Evolutionary conservation across 2,113 vertebrate genomes (phyloP).

Genomic region (Nycticorax nycticorax): DNA sequence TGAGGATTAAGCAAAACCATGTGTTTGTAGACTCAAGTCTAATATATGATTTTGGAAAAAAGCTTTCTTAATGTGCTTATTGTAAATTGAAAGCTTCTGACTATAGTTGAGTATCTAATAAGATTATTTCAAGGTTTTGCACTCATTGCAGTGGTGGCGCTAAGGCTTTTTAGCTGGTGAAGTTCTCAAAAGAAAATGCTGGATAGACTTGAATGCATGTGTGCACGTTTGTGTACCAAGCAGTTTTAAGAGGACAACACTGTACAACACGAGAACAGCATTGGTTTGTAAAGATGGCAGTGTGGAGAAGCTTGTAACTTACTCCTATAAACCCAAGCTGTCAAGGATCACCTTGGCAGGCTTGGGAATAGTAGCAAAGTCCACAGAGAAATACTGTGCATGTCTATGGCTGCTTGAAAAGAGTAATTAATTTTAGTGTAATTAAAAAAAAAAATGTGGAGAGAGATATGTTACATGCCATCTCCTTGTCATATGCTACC

Average conservation of each 20-base stretch:
- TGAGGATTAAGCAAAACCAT: not conserved
- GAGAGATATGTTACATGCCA: not conserved
- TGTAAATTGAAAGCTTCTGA: not conserved
- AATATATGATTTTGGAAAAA: not conserved
- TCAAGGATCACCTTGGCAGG: not conserved
- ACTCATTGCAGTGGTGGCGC: no score
- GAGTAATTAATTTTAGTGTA: not conserved
- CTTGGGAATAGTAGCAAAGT: not conserved
- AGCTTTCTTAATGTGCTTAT: not conserved
- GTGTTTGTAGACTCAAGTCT: not conserved
- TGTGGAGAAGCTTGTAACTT: not conserved
- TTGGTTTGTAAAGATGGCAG: not conserved
- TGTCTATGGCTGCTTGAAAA: not conserved
- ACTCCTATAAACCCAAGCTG: accelerated
- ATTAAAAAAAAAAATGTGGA: not conserved
- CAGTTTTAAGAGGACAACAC: not conserved
- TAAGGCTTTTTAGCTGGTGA: no score
- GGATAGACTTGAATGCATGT: no score
- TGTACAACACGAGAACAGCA: not conserved
- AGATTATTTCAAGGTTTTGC: no score
- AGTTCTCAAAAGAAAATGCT: no score
- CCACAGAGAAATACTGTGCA: not conserved
- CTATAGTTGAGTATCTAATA: not conserved
- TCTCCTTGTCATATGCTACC: not conserved
- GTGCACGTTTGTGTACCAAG: not conserved